These are phyloP conservation scores for Phylloscopus collybita DNA, from an alignment of 2,797 vertebrate species.

Conservation along the genomic window DNA sequence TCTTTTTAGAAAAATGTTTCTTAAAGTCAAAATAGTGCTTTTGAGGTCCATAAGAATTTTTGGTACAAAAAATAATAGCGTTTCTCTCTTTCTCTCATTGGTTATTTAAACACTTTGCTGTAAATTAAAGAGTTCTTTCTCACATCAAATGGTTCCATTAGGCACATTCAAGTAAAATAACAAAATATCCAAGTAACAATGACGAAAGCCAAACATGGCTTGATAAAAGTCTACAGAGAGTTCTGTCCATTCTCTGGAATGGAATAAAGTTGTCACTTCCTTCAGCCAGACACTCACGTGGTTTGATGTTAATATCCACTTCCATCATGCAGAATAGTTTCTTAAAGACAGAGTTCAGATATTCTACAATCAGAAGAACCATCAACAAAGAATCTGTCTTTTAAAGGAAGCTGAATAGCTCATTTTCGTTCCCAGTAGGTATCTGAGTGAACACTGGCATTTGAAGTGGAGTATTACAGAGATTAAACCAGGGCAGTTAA, in stretches of 20 bases:
- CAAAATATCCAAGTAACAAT: slow-evolving; percentile 84
- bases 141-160: slow-evolving; percentile 85
- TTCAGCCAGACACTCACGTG: slow-evolving; percentile 79
- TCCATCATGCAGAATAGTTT: slow-evolving; percentile 78
- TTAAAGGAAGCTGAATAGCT: slow-evolving; percentile 80
- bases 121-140: slow-evolving; percentile 80
- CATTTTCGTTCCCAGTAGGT: slow-evolving; percentile 72
- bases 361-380: slow-evolving; percentile 80
- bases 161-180: slow-evolving; percentile 88
- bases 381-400: slow-evolving; percentile 76
- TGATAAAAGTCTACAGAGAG: slow-evolving; percentile 85
- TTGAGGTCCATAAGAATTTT: slow-evolving; percentile 81
- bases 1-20: slow-evolving; percentile 71
- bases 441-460: slow-evolving; percentile 73
- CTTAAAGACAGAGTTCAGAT: slow-evolving; percentile 73
- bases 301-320: slow-evolving; percentile 75
- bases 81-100: slow-evolving; percentile 70
- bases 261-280: slow-evolving; percentile 88
- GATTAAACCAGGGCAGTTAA: slow-evolving; percentile 71
- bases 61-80: slow-evolving; percentile 84
- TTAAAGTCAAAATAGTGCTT: slow-evolving; percentile 83
- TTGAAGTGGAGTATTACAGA: slow-evolving; percentile 54
- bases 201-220: slow-evolving; percentile 87
- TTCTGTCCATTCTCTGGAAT: slow-evolving; percentile 97
- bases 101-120: slow-evolving; percentile 77